Evolutionary conservation across 2,113 vertebrate species (phyloP).

Genomic region (Trochalopteron elliotii): DNA sequence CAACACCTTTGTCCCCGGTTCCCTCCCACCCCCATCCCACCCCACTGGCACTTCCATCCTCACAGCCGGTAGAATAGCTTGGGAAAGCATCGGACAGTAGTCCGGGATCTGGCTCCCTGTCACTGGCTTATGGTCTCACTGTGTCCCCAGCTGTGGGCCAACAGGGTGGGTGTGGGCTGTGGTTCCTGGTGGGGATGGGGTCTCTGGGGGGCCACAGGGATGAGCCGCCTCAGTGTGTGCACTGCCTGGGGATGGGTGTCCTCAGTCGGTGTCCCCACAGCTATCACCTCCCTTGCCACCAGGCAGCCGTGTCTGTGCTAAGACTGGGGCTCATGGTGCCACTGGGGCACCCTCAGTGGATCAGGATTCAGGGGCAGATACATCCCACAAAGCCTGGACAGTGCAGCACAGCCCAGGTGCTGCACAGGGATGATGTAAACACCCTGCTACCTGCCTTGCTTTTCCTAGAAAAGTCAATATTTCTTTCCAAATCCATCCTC

Average conservation of each 20-base stretch:
- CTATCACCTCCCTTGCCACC: not conserved
- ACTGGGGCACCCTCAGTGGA: no score
- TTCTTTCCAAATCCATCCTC: not conserved
- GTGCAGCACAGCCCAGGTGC: not conserved
- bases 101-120: not conserved
- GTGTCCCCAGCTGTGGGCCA: not conserved
- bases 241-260: accelerated
- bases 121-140: not conserved
- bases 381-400: not conserved
- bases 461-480: not conserved
- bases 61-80: accelerated
- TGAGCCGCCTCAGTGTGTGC: not conserved
- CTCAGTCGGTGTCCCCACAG: accelerated
- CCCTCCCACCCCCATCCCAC: not conserved
- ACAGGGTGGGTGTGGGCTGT: accelerated
- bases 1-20: not conserved
- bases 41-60: not conserved
- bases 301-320: not conserved
- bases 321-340: not conserved
- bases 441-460: not conserved
- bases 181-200: accelerated
- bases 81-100: accelerated
- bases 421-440: accelerated
- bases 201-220: not conserved
- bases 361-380: accelerated